phyloP scores from a whole-genome alignment of 2,113 vertebrate genomes.

The Gila orcuttii region DNA sequence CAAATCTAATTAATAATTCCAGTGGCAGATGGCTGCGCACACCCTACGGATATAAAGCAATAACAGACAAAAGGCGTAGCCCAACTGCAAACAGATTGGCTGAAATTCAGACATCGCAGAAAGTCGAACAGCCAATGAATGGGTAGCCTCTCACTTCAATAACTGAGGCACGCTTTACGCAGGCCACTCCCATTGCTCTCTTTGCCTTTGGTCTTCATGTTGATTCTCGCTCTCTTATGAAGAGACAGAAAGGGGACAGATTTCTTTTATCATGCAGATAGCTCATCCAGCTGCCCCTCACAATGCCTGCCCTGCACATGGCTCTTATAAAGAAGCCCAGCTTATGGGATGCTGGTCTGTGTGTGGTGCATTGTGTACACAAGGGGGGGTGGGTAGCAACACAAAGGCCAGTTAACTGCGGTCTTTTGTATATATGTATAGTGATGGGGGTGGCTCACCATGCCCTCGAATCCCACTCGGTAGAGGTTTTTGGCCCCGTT shows the following conservation, averaged over 20 bases:
- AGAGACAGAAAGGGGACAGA: slow-evolving; percentile 69
- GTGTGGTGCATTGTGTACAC: slow-evolving; percentile 24
- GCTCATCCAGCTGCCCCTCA: slow-evolving; percentile 74
- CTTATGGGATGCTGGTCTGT: neutral
- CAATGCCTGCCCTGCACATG: slow-evolving; percentile 71
- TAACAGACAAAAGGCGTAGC: slow-evolving; percentile 37
- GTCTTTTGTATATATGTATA: slow-evolving; percentile 44
- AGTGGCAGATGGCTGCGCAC: slow-evolving; percentile 21
- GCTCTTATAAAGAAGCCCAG: slow-evolving; percentile 25
- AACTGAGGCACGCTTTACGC: slow-evolving; percentile 39
- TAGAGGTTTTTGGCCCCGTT: slow-evolving; percentile 99
- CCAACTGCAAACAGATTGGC: slow-evolving; percentile 21
- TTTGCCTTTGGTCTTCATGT: slow-evolving; percentile 65
- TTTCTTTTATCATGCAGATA: slow-evolving; percentile 78
- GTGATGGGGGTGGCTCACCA: slow-evolving; percentile 83
- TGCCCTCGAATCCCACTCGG: slow-evolving; percentile 98
- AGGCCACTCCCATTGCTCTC: slow-evolving; percentile 39
- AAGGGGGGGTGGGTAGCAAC: slow-evolving; percentile 39
- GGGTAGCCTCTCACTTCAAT: slow-evolving; percentile 43
- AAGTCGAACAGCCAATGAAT: slow-evolving; percentile 58
- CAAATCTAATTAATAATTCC: slow-evolving; percentile 33
- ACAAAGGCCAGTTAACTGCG: slow-evolving; percentile 48
- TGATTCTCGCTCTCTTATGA: slow-evolving; percentile 52
- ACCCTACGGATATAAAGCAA: slow-evolving; percentile 24
- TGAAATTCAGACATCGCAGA: slow-evolving; percentile 56